Base-by-base conservation (phyloP, 2,113 vertebrate species). In the Passer domesticus region DNA sequence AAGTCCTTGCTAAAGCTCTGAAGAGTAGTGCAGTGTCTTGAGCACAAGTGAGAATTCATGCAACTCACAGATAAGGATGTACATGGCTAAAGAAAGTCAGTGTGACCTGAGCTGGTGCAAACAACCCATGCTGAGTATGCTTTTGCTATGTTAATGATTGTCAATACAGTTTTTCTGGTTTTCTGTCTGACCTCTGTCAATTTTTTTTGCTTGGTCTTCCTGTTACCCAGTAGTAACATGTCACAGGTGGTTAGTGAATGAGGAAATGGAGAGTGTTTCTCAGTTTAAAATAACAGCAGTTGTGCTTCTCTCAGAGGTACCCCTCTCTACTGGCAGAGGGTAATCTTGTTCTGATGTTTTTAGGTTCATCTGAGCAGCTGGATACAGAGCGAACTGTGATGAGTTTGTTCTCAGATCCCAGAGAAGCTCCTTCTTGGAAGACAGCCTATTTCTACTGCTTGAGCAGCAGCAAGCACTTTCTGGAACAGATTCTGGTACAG, bases 401-500 rank as follows among this genome's bases (percentile, higher is more conserved):
- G 94, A 97, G 96, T 68, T 96, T 99, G 69, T 99, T 99, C 89
- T 98, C 98, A 67, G 97, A 98, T 86, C 95, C 96, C 7, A 96
- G 98, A 62, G 98, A 98, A 56, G 82, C 88, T 53, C 93, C 97
- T n/a, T 96, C 98, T 44, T 99, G 99, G 99, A 99, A 99, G 97
- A 96, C 96, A 77, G 97, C 97, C 62, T 99, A 98, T 92, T 99
- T 99, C 94, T 99, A 99, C 97, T 99, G 98, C 97, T 98, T 99
- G 90, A 99, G 97, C 92, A 99, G 98, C 90, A 98, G 95, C 91
- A 99, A 99, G 86, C 99, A 99, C 97, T 99, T 99, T 96, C 98
- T 99, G 14, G 99, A 99, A 90, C 99, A 99, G 96, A 98, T 99
- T 87, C 94, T 99, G 98, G 99, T 99, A 98, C 56, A 98, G 59